These are phyloP conservation scores for Macquaria australasica DNA, from an alignment of 2,113 vertebrate species.

Conservation along the genomic window DNA sequence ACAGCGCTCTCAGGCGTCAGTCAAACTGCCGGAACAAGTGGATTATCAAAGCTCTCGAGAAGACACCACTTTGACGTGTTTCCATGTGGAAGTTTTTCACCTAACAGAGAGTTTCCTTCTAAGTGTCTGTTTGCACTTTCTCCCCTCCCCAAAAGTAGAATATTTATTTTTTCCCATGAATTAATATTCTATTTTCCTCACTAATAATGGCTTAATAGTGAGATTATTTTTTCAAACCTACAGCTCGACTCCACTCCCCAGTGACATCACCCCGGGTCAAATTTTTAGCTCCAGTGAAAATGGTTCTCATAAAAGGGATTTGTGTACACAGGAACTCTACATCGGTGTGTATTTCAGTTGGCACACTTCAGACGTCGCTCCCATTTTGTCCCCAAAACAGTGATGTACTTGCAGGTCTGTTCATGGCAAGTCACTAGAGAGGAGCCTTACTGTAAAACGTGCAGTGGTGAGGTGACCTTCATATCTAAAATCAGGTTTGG, in stretches of 20 bases:
- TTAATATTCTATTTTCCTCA: slow-evolving; percentile 51
- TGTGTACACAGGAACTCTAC: background rate
- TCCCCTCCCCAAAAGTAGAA: slow-evolving; percentile 44
- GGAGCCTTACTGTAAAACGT: slow-evolving; percentile 4
- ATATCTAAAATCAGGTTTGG: slow-evolving; percentile 42
- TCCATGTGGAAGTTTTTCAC: slow-evolving; percentile 42
- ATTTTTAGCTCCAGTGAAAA: slow-evolving; percentile 10
- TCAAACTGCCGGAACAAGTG: slow-evolving; percentile 33
- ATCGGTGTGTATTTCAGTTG: slow-evolving; percentile 2
- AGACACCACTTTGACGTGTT: slow-evolving; percentile 43
- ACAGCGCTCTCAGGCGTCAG: slow-evolving; percentile 1
- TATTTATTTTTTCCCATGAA: slow-evolving; percentile 59
- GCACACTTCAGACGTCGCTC: background rate
- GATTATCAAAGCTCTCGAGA: slow-evolving; percentile 57
- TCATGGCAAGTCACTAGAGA: slow-evolving; percentile 1
- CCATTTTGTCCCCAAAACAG: background rate
- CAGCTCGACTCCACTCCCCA: slow-evolving; percentile 1
- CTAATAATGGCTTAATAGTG: slow-evolving; percentile 14
- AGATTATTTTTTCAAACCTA: slow-evolving; percentile 39
- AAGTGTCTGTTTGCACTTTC: slow-evolving; percentile 67
- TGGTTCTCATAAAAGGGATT: slow-evolving; percentile 41
- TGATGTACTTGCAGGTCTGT: slow-evolving; percentile 6
- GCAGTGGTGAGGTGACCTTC: slow-evolving; percentile 16
- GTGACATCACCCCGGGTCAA: background rate
- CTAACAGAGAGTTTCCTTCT: slow-evolving; percentile 36